Evolutionary conservation across 2,113 vertebrate species (phyloP).

Genomic region (Rhinolophus ferrumequinum): DNA sequence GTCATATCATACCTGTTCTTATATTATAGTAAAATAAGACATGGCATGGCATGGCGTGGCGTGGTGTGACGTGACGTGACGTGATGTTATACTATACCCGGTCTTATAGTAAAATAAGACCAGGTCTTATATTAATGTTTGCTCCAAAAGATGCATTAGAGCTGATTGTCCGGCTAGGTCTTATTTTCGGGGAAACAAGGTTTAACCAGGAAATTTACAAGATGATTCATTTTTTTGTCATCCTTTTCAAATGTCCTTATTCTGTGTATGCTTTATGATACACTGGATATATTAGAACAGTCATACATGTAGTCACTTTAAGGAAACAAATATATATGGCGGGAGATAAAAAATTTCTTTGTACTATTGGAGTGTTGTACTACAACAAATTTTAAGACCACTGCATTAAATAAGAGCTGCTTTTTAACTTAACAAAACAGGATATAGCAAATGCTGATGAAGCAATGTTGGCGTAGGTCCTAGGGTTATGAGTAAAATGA

Average conservation of each 20-base stretch:
- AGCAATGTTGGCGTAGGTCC: neutral
- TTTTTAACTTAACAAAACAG: slow-evolving; percentile 43
- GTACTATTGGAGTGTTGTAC: neutral
- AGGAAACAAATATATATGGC: neutral
- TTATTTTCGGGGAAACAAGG: too few relatives aligned
- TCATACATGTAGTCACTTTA: neutral
- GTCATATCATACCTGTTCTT: too few relatives aligned
- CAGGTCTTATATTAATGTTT: too few relatives aligned
- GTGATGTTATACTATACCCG: too few relatives aligned
- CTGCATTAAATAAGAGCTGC: neutral
- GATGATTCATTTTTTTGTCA: neutral
- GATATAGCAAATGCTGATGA: slow-evolving; percentile 43
- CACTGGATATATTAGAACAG: neutral
- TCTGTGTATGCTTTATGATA: slow-evolving; percentile 7
- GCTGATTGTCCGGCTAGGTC: too few relatives aligned
- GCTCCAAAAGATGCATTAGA: too few relatives aligned
- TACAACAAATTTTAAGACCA: slow-evolving; percentile 9
- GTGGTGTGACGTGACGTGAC: too few relatives aligned
- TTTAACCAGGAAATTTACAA: neutral
- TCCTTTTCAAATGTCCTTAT: neutral
- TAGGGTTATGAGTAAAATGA: neutral
- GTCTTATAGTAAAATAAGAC: too few relatives aligned
- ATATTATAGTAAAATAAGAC: too few relatives aligned
- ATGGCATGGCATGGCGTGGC: too few relatives aligned
- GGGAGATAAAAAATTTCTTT: neutral